Evolutionary conservation across 2,797 vertebrate genomes (phyloP).

Genomic region (Siniperca undulata): DNA sequence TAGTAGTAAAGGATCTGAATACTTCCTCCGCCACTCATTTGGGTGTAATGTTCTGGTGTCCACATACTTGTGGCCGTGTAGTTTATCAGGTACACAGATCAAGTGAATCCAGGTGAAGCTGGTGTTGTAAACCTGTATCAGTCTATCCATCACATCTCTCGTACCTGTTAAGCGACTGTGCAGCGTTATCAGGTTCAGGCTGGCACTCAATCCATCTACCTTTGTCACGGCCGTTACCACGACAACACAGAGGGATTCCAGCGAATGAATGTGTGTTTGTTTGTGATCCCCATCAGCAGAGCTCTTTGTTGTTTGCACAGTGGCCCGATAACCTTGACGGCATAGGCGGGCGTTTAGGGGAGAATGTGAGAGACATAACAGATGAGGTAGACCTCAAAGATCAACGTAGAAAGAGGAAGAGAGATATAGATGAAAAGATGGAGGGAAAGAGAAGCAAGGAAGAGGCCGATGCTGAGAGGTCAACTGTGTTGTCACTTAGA

Average conservation of each 20-base stretch:
- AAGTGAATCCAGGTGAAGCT: slow-evolving; percentile 18
- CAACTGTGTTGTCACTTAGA: background rate
- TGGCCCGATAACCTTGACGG: slow-evolving; percentile 64
- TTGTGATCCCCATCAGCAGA: slow-evolving; percentile 38
- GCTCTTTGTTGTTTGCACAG: slow-evolving; percentile 51
- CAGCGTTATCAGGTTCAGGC: slow-evolving; percentile 29
- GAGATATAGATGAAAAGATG: background rate
- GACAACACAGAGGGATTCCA: slow-evolving; percentile 54
- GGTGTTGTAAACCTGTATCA: background rate
- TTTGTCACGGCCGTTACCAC: slow-evolving; percentile 50
- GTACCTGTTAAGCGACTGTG: slow-evolving; percentile 20
- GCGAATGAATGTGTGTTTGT: slow-evolving; percentile 29
- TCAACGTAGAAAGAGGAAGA: background rate
- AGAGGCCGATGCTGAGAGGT: background rate
- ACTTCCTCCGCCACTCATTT: background rate
- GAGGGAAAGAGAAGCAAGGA: slow-evolving; percentile 2
- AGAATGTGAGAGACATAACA: slow-evolving; percentile 34
- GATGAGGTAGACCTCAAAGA: slow-evolving; percentile 2
- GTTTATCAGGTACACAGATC: background rate
- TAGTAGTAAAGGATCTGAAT: background rate
- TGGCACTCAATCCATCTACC: slow-evolving; percentile 9
- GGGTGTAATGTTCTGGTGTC: background rate
- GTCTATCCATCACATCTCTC: slow-evolving; percentile 3
- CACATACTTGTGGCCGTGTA: background rate
- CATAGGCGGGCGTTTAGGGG: slow-evolving; percentile 29